Evolutionary conservation across 2,888 invertebrate genomes (phyloP).

Genomic region (Podotricha telesiphe): DNA sequence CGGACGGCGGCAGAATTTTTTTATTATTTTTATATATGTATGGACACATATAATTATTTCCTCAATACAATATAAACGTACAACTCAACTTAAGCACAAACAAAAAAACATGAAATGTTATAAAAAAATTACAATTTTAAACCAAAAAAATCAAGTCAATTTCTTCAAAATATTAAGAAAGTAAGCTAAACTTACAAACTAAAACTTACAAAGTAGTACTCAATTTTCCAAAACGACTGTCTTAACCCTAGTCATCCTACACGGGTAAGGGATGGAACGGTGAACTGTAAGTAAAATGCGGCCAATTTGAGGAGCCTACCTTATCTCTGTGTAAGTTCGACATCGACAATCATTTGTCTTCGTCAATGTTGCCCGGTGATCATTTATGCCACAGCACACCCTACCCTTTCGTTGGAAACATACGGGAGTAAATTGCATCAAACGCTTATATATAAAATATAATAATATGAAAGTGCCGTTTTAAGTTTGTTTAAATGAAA

Average conservation of each 20-base stretch:
- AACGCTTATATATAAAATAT: too few relatives aligned
- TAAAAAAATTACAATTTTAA: too few relatives aligned
- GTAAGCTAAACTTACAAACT: neutral
- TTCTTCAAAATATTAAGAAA: neutral
- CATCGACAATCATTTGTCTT: conserved; percentile 82
- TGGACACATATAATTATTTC: too few relatives aligned
- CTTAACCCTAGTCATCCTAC: conserved; percentile 40
- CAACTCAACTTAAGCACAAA: too few relatives aligned
- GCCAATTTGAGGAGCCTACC: conserved; percentile 82
- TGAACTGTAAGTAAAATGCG: conserved; percentile 66
- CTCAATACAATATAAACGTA: too few relatives aligned
- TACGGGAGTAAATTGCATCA: conserved; percentile 48
- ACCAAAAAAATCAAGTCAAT: too few relatives aligned
- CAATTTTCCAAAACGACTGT: conserved; percentile 13
- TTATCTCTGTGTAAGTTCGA: conserved; percentile 83
- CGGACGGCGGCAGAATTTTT: too few relatives aligned
- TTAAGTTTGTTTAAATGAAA: conserved; percentile 5
- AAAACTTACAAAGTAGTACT: conserved; percentile 12
- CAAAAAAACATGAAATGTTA: too few relatives aligned
- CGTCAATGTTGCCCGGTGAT: conserved; percentile 82
- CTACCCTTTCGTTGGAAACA: conserved; percentile 71
- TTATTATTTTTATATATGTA: too few relatives aligned
- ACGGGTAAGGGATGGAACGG: conserved; percentile 30
- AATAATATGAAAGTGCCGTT: too few relatives aligned
- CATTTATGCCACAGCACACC: conserved; percentile 85